These are phyloP conservation scores for Clitarchus hookeri DNA, from an alignment of 2,888 invertebrate genomes.

Conservation along the genomic window DNA sequence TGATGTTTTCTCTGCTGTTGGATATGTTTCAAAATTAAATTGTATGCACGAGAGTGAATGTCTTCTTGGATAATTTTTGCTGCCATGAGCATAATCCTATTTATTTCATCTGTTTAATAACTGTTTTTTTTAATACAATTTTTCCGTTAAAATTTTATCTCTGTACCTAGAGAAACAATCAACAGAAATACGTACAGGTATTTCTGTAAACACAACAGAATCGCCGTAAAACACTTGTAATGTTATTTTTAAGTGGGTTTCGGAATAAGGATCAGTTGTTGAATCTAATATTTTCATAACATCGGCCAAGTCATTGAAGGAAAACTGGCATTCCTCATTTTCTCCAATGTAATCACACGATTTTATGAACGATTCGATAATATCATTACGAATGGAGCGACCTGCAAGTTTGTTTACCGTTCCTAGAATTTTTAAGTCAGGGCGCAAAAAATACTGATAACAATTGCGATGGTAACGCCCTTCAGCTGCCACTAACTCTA, in stretches of 20 bases:
- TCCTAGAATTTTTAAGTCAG: neutral
- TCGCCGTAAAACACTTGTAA: neutral
- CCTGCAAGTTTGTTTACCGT: neutral
- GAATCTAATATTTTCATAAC: neutral
- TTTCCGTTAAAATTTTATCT: neutral
- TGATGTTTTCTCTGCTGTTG: neutral
- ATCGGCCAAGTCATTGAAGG: neutral
- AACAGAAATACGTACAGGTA: neutral
- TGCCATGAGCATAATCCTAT: neutral
- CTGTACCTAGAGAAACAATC: neutral
- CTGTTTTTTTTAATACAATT: neutral
- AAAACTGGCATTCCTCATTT: neutral
- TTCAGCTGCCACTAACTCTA: neutral
- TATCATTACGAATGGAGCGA: neutral
- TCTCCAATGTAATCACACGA: neutral
- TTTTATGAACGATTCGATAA: neutral
- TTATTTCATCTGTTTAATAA: neutral
- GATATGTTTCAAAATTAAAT: neutral
- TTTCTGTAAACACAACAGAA: constrained; percentile 11
- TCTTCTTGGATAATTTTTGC: constrained; percentile 8
- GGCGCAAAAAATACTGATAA: constrained; percentile 2
- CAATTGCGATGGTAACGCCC: neutral
- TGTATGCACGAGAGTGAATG: neutral
- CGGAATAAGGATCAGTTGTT: too few species aligned
- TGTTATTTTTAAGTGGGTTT: neutral